Evolutionary conservation across 1,140 invertebrate species (phyloP), one percentile per base, ranked within the genome.

Genomic region (Apis mellifera): DNA sequence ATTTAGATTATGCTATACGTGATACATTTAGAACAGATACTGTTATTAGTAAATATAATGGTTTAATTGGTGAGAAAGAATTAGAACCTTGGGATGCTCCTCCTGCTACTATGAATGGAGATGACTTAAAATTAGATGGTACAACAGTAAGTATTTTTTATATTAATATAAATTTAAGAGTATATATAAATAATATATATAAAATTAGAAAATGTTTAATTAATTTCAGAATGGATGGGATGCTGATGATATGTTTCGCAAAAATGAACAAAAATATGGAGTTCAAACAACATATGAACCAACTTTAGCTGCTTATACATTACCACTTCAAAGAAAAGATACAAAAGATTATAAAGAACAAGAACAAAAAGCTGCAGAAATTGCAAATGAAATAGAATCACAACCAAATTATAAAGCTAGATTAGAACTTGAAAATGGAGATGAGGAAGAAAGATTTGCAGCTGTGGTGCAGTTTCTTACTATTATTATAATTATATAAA

Each of bases 191-290:
- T 11, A 42, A 84, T 57, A 5, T 78, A 19, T 64, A n/a, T 55
- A 21, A 65, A 52, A 66, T 55, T 78, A 26, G 2, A 59, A 59
- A 59, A 4, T 65, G 11, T 15, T 23, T 68, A 15, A 68, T 78
- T 74, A 64, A 83, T 77, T 90, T 93, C 89, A 96, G 94, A 99
- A 99, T 95, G 98, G 98, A 79, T 99, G 98, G 98, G 97, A 98
- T 95, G 96, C 96, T 1, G 96, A 97, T 92, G 98, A 99, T 84
- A 99, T 99, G 98, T 99, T 99, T 94, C 95, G 96, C 72, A 98
- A 97, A 91, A 99, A 99, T 94, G 98, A 98, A 93, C 96, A 97
- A 94, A 94, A 97, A 75, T 99, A 98, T 93, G 97, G 98, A 78
- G 97, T 99, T 15, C 96, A 96, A 87, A 97, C 97, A 81, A 97